Percentiles rank a stretch among this genome's conserved stretches.
Evolutionary conservation across 2,888 invertebrate genomes (phyloP).

Genomic region (Chrysolina americana): DNA sequence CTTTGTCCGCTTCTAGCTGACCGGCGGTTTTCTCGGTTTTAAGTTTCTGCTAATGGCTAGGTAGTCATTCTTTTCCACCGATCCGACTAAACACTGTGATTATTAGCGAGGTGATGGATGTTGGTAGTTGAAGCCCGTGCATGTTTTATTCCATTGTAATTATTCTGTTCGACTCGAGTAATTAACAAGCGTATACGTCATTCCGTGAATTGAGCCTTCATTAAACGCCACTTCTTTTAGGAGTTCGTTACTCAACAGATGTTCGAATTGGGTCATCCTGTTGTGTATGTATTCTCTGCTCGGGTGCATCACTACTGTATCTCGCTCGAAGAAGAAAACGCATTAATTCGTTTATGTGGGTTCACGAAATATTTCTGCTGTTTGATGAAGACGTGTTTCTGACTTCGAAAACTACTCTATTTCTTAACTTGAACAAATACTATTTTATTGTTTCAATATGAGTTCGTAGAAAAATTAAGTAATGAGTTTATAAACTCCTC

Average conservation of each 20-base stretch:
- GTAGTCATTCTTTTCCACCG: constrained; percentile 30
- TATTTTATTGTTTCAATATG: too few species aligned
- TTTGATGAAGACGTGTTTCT: too few species aligned
- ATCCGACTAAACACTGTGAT: constrained; percentile 35
- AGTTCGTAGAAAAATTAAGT: too few species aligned
- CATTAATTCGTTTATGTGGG: too few species aligned
- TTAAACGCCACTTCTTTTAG: constrained; percentile 22
- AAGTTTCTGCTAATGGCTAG: constrained; percentile 30
- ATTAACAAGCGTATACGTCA: constrained; percentile 34
- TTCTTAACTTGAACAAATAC: too few species aligned
- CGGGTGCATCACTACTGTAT: not conserved
- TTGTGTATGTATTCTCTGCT: not conserved
- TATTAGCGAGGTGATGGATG: constrained; percentile 34
- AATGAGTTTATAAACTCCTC: too few species aligned
- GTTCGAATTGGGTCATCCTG: constrained; percentile 28
- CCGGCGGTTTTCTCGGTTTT: constrained; percentile 24
- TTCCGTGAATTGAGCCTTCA: constrained; percentile 27
- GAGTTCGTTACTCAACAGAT: constrained; percentile 30
- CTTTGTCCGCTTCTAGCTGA: constrained; percentile 17
- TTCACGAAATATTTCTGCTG: too few species aligned
- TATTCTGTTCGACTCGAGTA: constrained; percentile 34
- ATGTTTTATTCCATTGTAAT: constrained; percentile 37
- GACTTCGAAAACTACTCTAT: too few species aligned
- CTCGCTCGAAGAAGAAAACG: not conserved
- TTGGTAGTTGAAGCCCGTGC: constrained; percentile 34